Evolutionary conservation across 2,113 vertebrate genomes (phyloP).

Genomic region (Baryphthengus martii): DNA sequence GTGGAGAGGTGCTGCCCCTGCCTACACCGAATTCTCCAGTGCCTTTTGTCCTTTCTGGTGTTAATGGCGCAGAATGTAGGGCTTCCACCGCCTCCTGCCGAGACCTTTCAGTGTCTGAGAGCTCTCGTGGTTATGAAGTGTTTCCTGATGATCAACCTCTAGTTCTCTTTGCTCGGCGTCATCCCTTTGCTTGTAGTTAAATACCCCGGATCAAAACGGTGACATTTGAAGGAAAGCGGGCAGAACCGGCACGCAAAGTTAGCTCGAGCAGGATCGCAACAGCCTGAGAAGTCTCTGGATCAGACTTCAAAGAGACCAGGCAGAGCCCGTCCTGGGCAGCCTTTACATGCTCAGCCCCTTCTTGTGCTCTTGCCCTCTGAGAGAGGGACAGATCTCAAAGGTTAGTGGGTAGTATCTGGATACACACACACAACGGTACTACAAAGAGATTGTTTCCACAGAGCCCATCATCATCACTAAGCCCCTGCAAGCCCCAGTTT

Average conservation of each 20-base stretch:
- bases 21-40: not conserved
- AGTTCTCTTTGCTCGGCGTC: not conserved
- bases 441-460: not conserved
- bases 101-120: not conserved
- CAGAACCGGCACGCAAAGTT: not conserved
- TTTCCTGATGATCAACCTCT: not conserved
- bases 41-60: not conserved
- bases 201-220: not conserved
- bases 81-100: slow-evolving; percentile 3
- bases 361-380: not conserved
- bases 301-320: not conserved
- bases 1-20: not conserved
- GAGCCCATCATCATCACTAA: not conserved
- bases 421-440: not conserved
- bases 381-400: not conserved
- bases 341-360: not conserved
- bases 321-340: not conserved
- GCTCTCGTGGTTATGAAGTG: not conserved
- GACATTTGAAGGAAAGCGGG: not conserved
- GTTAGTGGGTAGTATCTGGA: not conserved
- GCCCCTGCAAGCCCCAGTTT: not conserved
- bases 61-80: not conserved
- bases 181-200: not conserved
- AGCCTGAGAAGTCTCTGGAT: not conserved
- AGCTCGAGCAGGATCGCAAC: not conserved